Conservation (phyloP, 1,140 invertebrate species). For the Odontomachus brunneus region DNA sequence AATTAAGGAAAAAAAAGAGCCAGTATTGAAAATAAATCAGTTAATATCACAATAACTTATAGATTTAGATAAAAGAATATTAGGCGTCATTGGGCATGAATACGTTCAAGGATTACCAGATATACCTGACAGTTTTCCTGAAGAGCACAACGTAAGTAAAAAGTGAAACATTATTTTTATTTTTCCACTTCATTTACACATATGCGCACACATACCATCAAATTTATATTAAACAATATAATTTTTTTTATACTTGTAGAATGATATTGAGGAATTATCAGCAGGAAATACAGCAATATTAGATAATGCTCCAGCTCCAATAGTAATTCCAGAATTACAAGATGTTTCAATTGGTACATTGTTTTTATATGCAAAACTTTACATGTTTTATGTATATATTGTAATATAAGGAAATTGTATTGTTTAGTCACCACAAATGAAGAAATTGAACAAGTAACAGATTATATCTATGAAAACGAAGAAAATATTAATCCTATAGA, state of each 20-base stretch:
- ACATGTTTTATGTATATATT: no score
- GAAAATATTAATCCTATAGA: no score
- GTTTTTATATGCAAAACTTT: no score
- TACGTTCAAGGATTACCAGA: not conserved
- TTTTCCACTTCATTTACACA: no score
- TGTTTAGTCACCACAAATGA: no score
- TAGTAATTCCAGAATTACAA: no score
- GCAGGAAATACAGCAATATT: not conserved
- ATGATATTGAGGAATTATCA: slow-evolving; percentile 20
- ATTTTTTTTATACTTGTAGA: not conserved
- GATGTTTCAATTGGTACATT: no score
- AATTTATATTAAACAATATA: not conserved
- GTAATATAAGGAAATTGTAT: no score
- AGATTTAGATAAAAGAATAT: slow-evolving; percentile 2
- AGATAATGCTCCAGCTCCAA: not conserved
- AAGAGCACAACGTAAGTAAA: slow-evolving; percentile 16
- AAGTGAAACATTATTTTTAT: not conserved
- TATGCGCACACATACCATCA: no score
- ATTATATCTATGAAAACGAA: no score
- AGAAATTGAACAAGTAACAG: no score
- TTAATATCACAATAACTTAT: not conserved
- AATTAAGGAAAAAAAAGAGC: not conserved
- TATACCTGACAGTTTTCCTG: slow-evolving; percentile 16
- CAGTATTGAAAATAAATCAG: not conserved
- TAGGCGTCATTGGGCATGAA: slow-evolving; percentile 4